Conservation (phyloP, 2,797 vertebrate species). For the Ciconia nigra region DNA sequence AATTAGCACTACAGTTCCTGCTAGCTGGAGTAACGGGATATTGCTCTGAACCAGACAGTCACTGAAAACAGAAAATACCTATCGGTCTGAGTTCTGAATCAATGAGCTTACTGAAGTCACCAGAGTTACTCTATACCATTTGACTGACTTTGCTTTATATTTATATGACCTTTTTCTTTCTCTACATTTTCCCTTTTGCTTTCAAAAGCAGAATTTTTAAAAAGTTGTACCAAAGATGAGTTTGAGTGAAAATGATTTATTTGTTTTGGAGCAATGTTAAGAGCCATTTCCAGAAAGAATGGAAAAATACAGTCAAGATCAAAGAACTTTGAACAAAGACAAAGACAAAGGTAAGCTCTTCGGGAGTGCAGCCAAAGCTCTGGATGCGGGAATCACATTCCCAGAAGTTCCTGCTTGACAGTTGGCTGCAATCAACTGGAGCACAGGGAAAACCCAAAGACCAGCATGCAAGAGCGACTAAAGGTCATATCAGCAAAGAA, state of each 20-base stretch:
- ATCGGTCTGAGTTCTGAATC: background rate
- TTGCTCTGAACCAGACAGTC: background rate
- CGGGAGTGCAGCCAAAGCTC: background rate
- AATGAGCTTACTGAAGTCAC: background rate
- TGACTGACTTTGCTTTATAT: background rate
- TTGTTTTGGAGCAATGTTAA: background rate
- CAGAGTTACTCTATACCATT: background rate
- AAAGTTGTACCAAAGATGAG: background rate
- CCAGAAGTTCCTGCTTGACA: conserved; percentile 14
- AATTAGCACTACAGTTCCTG: background rate
- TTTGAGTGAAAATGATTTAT: background rate
- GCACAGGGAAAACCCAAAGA: background rate
- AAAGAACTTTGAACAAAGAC: background rate
- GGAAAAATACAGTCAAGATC: background rate
- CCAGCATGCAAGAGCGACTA: background rate
- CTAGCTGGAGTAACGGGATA: background rate
- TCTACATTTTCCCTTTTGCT: background rate
- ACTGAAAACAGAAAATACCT: background rate
- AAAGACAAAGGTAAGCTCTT: conserved; percentile 5
- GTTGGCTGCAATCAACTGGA: background rate
- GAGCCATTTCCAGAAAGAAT: background rate
- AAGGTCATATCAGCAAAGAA: conserved; percentile 10
- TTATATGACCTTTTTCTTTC: background rate
- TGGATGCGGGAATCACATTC: background rate
- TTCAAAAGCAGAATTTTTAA: background rate